A percentile compares a stretch with the other conserved stretches of the same genome.
These are phyloP conservation scores for Sturnus vulgaris DNA, from an alignment of 2,113 vertebrate genomes.

Conservation along the genomic window DNA sequence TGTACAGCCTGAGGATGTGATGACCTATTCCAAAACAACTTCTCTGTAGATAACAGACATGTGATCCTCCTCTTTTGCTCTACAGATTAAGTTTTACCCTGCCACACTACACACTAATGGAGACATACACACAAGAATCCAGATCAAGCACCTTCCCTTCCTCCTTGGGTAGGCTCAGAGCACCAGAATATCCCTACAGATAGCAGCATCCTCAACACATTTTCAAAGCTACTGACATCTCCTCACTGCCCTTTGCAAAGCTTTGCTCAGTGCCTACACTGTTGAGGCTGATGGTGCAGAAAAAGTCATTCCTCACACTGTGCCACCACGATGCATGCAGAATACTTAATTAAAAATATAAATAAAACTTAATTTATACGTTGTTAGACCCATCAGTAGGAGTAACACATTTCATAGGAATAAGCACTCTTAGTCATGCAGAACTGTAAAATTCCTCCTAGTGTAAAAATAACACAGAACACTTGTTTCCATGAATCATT, in stretches of 20 bases:
- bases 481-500: not conserved
- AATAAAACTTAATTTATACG: not conserved
- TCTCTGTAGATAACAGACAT: not conserved
- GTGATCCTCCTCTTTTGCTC: not conserved
- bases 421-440: not conserved
- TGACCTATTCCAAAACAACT: not conserved
- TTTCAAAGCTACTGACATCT: not conserved
- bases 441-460: not conserved
- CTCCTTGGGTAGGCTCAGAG: not conserved
- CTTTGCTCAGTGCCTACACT: not conserved
- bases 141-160: not conserved
- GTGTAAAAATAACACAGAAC: not conserved
- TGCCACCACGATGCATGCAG: not conserved
- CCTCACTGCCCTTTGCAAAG: not conserved
- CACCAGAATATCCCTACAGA: not conserved
- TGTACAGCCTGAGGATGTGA: not conserved
- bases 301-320: not conserved
- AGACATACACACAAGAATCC: not conserved
- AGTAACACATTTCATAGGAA: not conserved
- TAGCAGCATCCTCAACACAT: not conserved
- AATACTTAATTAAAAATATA: not conserved
- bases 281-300: not conserved
- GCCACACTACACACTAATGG: not conserved
- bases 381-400: not conserved
- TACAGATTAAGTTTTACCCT: not conserved